Conservation (phyloP, 2,888 invertebrate species). For the Leptogaster cylindrica region DNA sequence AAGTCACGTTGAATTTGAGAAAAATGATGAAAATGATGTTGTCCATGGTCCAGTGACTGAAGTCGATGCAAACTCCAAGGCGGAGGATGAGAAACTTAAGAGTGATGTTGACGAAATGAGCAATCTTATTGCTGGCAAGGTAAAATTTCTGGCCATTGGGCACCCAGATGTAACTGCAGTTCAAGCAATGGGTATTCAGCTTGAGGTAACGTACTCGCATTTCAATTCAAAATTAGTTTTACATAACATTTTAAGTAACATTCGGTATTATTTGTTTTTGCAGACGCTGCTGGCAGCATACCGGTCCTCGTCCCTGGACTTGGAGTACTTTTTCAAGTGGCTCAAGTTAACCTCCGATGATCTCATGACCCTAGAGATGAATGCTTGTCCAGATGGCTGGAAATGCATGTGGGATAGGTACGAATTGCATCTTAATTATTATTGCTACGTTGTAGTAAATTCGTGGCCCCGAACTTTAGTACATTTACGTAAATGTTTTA, state of each 20-base stretch:
- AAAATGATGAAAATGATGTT: conserved; percentile 48
- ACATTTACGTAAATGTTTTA: conserved; percentile 13
- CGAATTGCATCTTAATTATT: conserved; percentile 52
- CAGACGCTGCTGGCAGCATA: conserved; percentile 71
- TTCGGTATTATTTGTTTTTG: no score
- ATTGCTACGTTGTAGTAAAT: conserved; percentile 29
- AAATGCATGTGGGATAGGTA: conserved; percentile 79
- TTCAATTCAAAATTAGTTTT: no score
- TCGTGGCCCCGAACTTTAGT: conserved; percentile 11
- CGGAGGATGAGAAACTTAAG: conserved; percentile 39
- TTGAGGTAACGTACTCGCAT: conserved; percentile 67
- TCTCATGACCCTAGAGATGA: conserved; percentile 69
- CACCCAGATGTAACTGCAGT: conserved; percentile 65
- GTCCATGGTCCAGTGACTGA: conserved; percentile 43
- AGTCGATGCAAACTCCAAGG: conserved; percentile 10
- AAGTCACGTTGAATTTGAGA: conserved; percentile 48
- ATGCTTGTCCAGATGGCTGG: conserved; percentile 73
- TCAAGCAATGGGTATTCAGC: conserved; percentile 68
- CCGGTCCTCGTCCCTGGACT: conserved; percentile 67
- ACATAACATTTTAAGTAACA: no score
- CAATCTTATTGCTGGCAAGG: conserved; percentile 65
- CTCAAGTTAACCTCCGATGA: conserved; percentile 67
- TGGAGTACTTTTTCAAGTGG: conserved; percentile 68
- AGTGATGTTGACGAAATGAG: conserved; percentile 60
- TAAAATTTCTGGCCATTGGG: conserved; percentile 67